These are phyloP conservation scores for Drosophila mauritiana DNA, from an alignment of 1,140 invertebrate genomes.

Conservation along the genomic window DNA sequence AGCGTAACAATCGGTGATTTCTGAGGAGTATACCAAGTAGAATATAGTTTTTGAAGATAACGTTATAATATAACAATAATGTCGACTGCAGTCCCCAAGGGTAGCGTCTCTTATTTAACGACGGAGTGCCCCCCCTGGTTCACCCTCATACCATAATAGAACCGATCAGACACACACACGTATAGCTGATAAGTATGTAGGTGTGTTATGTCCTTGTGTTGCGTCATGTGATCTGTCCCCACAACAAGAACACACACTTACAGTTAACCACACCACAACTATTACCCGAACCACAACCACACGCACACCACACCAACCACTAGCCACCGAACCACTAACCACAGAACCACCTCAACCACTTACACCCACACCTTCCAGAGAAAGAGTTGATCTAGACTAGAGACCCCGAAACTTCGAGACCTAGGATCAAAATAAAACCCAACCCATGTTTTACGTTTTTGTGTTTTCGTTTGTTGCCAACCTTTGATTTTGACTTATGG, in stretches of 20 bases:
- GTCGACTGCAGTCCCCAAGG: slow-evolving; percentile 83
- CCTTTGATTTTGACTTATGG: slow-evolving; percentile 58
- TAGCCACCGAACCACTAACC: slow-evolving; percentile 9
- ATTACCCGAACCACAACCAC: slow-evolving; percentile 11
- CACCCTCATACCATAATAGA: slow-evolving; percentile 51
- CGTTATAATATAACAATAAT: slow-evolving; percentile 27
- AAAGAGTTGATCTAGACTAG: slow-evolving; percentile 52
- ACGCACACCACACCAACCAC: slow-evolving; percentile 10
- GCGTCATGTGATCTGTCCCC: slow-evolving; percentile 73
- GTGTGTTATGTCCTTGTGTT: slow-evolving; percentile 72
- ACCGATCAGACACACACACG: slow-evolving; percentile 49
- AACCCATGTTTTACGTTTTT: slow-evolving; percentile 52
- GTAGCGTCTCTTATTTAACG: slow-evolving; percentile 76
- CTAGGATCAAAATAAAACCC: slow-evolving; percentile 34
- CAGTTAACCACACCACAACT: slow-evolving; percentile 6
- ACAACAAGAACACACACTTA: slow-evolving; percentile 39
- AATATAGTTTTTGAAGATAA: slow-evolving; percentile 6
- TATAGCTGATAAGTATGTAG: slow-evolving; percentile 65
- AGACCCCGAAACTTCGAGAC: slow-evolving; percentile 37
- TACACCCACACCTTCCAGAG: slow-evolving; percentile 33
- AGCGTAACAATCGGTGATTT: slow-evolving; percentile 25
- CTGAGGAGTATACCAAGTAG: slow-evolving; percentile 18
- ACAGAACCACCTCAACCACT: slow-evolving; percentile 18
- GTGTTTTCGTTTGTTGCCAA: slow-evolving; percentile 55
- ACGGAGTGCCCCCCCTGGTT: slow-evolving; percentile 43